A percentile compares a stretch with the other conserved stretches of the same genome.
Conservation (phyloP, 2,888 invertebrate genomes). For the Seladonia tumulorum region DNA sequence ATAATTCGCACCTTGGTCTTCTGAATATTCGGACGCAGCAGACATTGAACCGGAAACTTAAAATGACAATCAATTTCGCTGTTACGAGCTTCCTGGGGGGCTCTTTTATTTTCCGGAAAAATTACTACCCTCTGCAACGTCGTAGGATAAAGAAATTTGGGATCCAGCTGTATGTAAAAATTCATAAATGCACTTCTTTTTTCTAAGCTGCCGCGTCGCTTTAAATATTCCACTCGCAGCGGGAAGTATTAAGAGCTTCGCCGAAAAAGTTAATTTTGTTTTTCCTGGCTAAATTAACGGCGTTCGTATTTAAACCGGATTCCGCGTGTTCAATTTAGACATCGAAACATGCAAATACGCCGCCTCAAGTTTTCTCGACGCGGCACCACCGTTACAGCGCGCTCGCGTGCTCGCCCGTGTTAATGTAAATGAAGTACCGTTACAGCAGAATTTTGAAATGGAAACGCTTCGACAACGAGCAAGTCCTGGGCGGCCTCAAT, state of each 20-base stretch:
- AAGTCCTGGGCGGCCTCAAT: conserved; percentile 49
- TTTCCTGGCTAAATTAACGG: not conserved
- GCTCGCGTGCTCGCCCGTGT: not conserved
- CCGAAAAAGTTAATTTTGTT: not conserved
- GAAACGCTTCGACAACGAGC: conserved; percentile 39
- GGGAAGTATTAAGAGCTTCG: too few relatives aligned
- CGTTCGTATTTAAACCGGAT: not conserved
- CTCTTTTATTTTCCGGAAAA: not conserved
- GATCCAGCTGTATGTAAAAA: not conserved
- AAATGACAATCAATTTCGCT: not conserved
- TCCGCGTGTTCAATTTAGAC: not conserved
- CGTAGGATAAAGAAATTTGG: not conserved
- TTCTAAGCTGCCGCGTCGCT: not conserved
- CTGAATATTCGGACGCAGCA: not conserved
- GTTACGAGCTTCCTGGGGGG: not conserved
- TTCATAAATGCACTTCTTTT: not conserved
- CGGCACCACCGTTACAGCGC: too few relatives aligned
- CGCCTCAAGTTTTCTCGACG: not conserved
- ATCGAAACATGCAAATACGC: conserved; percentile 10
- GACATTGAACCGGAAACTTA: not conserved
- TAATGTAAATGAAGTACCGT: not conserved
- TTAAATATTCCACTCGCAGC: not conserved
- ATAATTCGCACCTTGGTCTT: not conserved
- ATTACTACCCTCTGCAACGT: not conserved
- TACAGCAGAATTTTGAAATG: conserved; percentile 16